These are phyloP conservation scores for Muscicapa comitata DNA, from an alignment of 2,797 vertebrate genomes.

Conservation along the genomic window DNA sequence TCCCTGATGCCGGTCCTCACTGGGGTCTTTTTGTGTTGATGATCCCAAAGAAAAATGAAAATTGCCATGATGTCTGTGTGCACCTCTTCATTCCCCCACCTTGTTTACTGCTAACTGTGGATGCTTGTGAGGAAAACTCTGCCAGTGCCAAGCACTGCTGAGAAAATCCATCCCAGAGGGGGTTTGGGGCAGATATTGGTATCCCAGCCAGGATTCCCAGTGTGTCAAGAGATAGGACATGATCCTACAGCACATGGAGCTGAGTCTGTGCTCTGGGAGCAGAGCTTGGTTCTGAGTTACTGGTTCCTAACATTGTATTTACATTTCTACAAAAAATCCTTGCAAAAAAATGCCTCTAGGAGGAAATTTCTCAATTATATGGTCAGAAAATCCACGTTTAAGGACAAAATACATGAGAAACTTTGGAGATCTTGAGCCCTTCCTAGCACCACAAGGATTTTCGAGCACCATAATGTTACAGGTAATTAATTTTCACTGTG, in stretches of 20 bases:
- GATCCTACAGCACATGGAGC: background rate
- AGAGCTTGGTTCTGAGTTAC: rapidly evolving
- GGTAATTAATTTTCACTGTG: background rate
- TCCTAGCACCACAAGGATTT: background rate
- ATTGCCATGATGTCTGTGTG: rapidly evolving
- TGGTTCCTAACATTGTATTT: background rate
- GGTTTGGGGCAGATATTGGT: rapidly evolving
- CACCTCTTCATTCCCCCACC: background rate
- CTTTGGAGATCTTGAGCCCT: background rate
- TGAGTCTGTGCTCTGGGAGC: background rate
- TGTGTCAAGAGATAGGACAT: rapidly evolving
- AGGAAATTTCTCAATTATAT: background rate
- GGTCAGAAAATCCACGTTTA: background rate
- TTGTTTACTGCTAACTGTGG: background rate
- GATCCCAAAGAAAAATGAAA: background rate
- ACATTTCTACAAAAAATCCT: background rate
- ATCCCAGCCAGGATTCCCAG: background rate
- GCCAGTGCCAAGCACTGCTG: no score
- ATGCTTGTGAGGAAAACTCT: background rate
- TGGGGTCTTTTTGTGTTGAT: background rate
- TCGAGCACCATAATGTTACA: background rate
- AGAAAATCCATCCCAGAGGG: background rate
- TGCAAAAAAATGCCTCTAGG: background rate
- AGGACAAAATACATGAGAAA: background rate
- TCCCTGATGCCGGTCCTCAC: background rate